These are phyloP conservation scores for Ctenodactylus gundi DNA, from an alignment of 2,113 vertebrate species.

Conservation along the genomic window DNA sequence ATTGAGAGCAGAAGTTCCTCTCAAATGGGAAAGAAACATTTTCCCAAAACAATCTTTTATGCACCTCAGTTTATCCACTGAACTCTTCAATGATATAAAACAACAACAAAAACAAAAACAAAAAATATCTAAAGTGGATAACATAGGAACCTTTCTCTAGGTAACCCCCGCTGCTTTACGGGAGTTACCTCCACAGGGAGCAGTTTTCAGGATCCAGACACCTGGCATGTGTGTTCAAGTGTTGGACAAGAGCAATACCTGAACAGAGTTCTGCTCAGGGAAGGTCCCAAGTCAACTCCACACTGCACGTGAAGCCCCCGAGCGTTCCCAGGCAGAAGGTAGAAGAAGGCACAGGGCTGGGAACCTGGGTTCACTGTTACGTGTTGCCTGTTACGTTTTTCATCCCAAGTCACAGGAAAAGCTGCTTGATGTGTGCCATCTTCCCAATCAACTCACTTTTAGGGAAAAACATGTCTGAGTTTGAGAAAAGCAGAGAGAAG, in stretches of 20 bases:
- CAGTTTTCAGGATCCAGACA: background rate
- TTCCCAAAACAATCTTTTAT: background rate
- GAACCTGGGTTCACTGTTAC: background rate
- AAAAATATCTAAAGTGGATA: background rate
- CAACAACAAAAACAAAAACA: no score
- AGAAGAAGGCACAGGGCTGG: no score
- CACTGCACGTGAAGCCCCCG: fast-evolving
- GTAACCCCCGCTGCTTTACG: background rate
- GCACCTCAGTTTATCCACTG: no score
- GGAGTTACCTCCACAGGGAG: background rate
- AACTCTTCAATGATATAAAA: no score
- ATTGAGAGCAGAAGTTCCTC: background rate
- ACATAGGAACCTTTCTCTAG: background rate
- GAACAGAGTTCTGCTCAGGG: background rate
- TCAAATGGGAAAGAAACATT: background rate
- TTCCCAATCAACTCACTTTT: background rate
- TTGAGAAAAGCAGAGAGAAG: background rate
- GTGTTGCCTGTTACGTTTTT: background rate
- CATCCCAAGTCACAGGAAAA: background rate
- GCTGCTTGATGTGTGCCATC: fast-evolving
- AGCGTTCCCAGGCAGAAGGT: background rate
- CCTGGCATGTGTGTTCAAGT: no score
- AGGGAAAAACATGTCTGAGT: background rate
- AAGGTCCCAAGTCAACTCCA: background rate
- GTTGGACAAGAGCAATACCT: background rate